Evolutionary conservation across 2,797 vertebrate genomes (phyloP), one percentile per base, ranked within the genome.

Genomic region (Sebastes oblongus): DNA sequence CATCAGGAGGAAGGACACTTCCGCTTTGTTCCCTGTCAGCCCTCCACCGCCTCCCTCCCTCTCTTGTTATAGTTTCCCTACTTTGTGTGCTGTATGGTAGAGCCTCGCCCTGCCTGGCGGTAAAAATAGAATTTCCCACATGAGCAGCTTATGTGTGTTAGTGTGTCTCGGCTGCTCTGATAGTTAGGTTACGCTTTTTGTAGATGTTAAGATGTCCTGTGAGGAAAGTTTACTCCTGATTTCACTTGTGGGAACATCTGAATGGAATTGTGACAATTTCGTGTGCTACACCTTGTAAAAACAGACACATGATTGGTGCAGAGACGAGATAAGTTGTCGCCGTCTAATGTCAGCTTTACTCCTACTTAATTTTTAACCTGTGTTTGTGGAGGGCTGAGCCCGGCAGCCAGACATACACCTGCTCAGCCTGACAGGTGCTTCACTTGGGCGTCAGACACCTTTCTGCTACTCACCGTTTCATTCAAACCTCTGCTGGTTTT

Each of bases 51-150:
- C 80, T 80, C 84, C 87, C 87, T 82, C 85, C 85, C 67, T 86
- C 86, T 73, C 72, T 87, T 88, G 88, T 92, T 92, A 77, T 78
- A 90, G 90, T 91, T 93, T 93, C 91, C 92, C 92, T 86, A 90
- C 93, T 93, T 93, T 94, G 92, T 93, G 91, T 89, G 82, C 84
- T 87, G 90, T 66, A 74, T 70, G 65, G 84, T 88, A 76, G 89
- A 93, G 92, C 93, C 94, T 95, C 94, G 91, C 94, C 94, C 94
- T 88, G 92, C 81, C 82, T 68, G 66, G 4, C 66, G 65, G 86
- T 94, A 94, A 91, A 95, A 95, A 96, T 96, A 95, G 95, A 88
- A 77, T 93, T 94, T 94, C 91, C 91, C 92, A 92, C 91, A 93
- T 78, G 91, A 86, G 80, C 78, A 58, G 71, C 69, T 83, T 68